Base-by-base conservation (phyloP, 2,113 vertebrate genomes). In the Macquaria ambigua region DNA sequence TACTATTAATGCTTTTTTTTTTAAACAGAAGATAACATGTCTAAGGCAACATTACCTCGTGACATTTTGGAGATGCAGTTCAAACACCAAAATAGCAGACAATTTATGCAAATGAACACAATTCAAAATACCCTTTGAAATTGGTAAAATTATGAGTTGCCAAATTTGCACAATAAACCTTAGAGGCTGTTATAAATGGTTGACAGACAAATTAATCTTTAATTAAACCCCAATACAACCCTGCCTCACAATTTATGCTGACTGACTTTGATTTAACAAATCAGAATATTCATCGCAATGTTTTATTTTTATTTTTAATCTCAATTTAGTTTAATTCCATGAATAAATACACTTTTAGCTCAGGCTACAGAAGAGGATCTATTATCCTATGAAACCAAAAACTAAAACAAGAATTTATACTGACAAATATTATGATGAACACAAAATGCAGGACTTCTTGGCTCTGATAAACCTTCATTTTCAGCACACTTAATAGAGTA, bases 131-230 rank as follows among this genome's bases (percentile, higher is more conserved):
- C 43, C 39, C 28, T 48, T 56, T 72, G 39, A 34, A 50, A 50
- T n/a, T 1, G 46, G 15, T 25, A 18, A 37, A 56, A 72, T 64
- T 20, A 37, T 5, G 20, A 39, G 48, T 28, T 50, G 16, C 25
- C 21, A 41, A 50, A 61, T 34, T 23, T 69, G 41, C 53, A 50
- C 20, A 58, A 59, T 25, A 50, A 56, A 41, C 16, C 8, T 18
- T 20, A 20, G 41, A 50, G 64, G 39, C 12, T 62, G 16, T 70
- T 61, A 15, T 59, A 39, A n/a, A 34, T 20, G 43, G 31, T 9
- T 39, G 31, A 71, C 46, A 71, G 31, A 41, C 78, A 80, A 71
- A 69, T 62, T 43, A 18, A 69, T 82, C 55, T 72, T 72, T 48
- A 37, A 77, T 83, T 64, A 37, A 56, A 18, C 21, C 39, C 50